Evolutionary conservation across 2,888 invertebrate genomes (phyloP), one percentile per base, ranked within the genome.

Genomic region (Erebia aethiops): DNA sequence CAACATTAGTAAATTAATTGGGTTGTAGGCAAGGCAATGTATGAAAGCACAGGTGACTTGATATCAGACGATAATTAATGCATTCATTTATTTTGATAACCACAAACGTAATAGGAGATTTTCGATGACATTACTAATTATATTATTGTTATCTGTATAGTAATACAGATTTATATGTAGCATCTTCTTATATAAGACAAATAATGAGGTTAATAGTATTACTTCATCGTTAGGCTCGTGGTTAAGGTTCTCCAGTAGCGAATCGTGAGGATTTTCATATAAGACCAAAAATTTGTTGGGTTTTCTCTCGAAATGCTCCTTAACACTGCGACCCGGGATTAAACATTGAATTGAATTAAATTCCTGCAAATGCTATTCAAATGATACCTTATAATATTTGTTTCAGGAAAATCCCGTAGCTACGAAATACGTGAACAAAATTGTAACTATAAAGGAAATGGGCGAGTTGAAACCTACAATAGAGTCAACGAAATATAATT

Each of bases 71-170:
- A 11, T n/a, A n/a, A n/a, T n/a, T n/a, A 18, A 11, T 41, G 43
- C 43, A n/a, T 26, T 46, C 63, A 63, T 56, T 35, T 64, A 10
- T 58, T 57, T 57, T 10, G 49, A 69, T 69, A 69, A 51, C 9
- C 26, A 41, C 14, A 57, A 21, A 46, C 16, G 56, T 57, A 56
- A 63, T 63, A 51, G 18, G 49, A 57, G 35, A 51, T 49, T 41
- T 56, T 18, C 16, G 3, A 63, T 51, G n/a, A 63, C 51, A 26
- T 49, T 21, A 46, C 21, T 35, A n/a, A 2, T 26, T 26, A 35
- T 35, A 35, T 35, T n/a, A 2, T 16, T 52, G 2, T n/a, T 52
- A n/a, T 1, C 7, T 26, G 26, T 26, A n/a, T 35, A 35, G 1
- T 54, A n/a, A 54, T 16, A 54, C 16, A 54, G 13, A 46, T 35